phyloP scores from a whole-genome alignment of 2,888 invertebrate species.

The Byasa hedistus region DNA sequence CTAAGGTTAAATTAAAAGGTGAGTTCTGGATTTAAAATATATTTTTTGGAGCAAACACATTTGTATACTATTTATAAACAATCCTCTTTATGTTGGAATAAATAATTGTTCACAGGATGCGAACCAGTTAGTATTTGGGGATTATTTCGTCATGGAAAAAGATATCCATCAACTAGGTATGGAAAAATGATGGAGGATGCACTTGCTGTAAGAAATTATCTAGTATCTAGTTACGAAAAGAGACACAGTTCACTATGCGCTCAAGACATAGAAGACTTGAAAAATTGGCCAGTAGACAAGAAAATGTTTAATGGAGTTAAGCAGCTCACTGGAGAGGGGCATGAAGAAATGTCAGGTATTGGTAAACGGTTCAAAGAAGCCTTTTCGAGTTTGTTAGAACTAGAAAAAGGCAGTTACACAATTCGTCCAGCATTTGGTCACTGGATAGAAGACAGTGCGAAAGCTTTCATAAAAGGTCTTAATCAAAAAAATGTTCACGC shows the following conservation, averaged over 20 bases:
- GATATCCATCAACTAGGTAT: slow-evolving; percentile 47
- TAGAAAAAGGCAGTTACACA: slow-evolving; percentile 73
- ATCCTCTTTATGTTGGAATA: not conserved
- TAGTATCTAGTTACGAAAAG: slow-evolving; percentile 52
- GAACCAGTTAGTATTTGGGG: slow-evolving; percentile 26
- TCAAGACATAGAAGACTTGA: slow-evolving; percentile 66
- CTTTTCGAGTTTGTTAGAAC: slow-evolving; percentile 76
- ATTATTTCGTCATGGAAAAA: slow-evolving; percentile 28
- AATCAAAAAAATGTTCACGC: slow-evolving; percentile 37
- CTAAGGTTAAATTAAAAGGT: slow-evolving; percentile 14
- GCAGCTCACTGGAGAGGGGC: slow-evolving; percentile 65
- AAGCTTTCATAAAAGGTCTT: slow-evolving; percentile 80
- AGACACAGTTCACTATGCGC: slow-evolving; percentile 64
- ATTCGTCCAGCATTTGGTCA: slow-evolving; percentile 80
- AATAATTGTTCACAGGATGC: slow-evolving; percentile 20
- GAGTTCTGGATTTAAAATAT: not conserved
- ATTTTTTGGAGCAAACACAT: not conserved
- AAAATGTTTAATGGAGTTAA: slow-evolving; percentile 50
- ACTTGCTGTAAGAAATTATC: slow-evolving; percentile 48
- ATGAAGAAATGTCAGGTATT: slow-evolving; percentile 82
- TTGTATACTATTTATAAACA: not conserved
- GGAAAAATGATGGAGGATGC: slow-evolving; percentile 54
- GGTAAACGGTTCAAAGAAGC: slow-evolving; percentile 69
- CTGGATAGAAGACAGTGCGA: slow-evolving; percentile 80
- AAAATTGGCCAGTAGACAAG: slow-evolving; percentile 48